Conservation (phyloP, 2,888 invertebrate species). For the Orthosia cruda region DNA sequence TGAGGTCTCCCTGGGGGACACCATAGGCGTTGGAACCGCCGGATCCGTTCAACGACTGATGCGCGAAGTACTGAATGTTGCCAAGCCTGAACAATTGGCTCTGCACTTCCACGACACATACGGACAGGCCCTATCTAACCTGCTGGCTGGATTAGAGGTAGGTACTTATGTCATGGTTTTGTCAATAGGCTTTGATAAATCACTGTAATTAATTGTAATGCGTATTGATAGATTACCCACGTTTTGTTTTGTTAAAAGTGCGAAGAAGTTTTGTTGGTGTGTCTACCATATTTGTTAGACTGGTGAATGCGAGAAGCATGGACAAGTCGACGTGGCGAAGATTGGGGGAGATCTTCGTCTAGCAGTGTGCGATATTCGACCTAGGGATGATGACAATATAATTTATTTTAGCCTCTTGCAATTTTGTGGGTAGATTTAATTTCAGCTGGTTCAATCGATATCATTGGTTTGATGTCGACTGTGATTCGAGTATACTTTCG, state of each 20-base stretch:
- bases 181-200: conserved; percentile 11
- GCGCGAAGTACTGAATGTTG: conserved; percentile 93
- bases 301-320: not conserved
- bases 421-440: not conserved
- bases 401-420: not conserved
- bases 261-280: too few species aligned
- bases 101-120: conserved; percentile 99
- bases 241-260: not conserved
- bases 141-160: conserved; percentile 98
- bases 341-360: too few species aligned
- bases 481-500: not conserved
- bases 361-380: not conserved
- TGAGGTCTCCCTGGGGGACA: conserved; percentile 99
- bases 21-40: conserved; percentile 98
- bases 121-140: conserved; percentile 98
- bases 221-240: conserved; percentile 1
- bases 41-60: conserved; percentile 95
- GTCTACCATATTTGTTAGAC: not conserved
- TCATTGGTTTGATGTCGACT: not conserved
- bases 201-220: too few species aligned
- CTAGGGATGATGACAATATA: not conserved
- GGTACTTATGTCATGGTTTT: conserved; percentile 81
- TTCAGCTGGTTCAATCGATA: not conserved
- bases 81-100: conserved; percentile 94
- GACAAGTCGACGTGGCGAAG: not conserved